Evolutionary conservation across 2,888 invertebrate genomes (phyloP).

Genomic region (Myopa tessellatipennis): DNA sequence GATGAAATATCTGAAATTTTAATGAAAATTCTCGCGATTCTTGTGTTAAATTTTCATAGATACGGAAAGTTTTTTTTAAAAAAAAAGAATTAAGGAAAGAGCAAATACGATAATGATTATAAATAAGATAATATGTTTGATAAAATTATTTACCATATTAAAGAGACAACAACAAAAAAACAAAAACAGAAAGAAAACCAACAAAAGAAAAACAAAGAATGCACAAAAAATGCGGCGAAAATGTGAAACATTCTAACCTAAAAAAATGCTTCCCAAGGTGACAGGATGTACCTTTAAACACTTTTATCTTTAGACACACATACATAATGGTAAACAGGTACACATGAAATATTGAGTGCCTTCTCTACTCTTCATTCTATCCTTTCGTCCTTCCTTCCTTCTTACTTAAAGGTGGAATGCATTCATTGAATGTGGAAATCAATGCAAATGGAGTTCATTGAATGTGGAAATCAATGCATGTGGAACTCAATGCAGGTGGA

Average conservation of each 20-base stretch:
- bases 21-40: conserved; percentile 45
- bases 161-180: conserved; percentile 30
- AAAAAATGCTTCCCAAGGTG: conserved; percentile 20
- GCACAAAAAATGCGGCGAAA: conserved; percentile 19
- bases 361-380: too few relatives aligned
- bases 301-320: too few relatives aligned
- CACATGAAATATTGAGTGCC: too few relatives aligned
- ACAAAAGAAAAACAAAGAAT: conserved; percentile 28
- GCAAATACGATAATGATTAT: conserved; percentile 62
- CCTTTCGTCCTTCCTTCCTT: too few relatives aligned
- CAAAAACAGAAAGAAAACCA: neutral
- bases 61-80: conserved; percentile 60
- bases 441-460: too few relatives aligned
- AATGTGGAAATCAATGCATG: too few relatives aligned
- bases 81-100: conserved; percentile 43
- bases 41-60: conserved; percentile 60
- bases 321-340: too few relatives aligned
- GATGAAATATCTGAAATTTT: conserved; percentile 44
- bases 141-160: conserved; percentile 67
- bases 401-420: too few relatives aligned
- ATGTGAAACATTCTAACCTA: conserved; percentile 30
- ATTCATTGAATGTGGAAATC: too few relatives aligned
- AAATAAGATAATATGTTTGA: conserved; percentile 68
- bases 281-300: too few relatives aligned
- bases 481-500: too few relatives aligned